Conservation (phyloP, 2,888 invertebrate species). For the Tridacna crocea region DNA sequence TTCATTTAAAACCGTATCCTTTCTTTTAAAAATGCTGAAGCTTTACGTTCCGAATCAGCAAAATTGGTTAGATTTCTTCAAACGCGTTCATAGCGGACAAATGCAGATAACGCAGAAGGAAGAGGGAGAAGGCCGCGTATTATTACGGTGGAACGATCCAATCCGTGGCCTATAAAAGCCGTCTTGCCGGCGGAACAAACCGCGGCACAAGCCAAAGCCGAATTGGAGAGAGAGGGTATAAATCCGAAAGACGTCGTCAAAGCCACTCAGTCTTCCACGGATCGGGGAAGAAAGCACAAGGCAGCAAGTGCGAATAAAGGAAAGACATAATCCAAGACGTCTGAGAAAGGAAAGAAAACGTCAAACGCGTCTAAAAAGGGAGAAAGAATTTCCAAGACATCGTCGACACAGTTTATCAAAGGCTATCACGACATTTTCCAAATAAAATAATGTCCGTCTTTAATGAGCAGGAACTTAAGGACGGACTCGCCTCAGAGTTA, state of each 20-base stretch:
- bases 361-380: not conserved
- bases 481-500: slow-evolving; percentile 39
- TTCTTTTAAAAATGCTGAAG: slow-evolving; percentile 33
- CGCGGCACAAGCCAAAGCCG: slow-evolving; percentile 33
- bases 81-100: slow-evolving; percentile 30
- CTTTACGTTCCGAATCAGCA: slow-evolving; percentile 51
- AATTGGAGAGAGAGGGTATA: slow-evolving; percentile 39
- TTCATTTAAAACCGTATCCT: slow-evolving; percentile 43
- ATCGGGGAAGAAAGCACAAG: slow-evolving; percentile 27
- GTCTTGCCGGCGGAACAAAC: slow-evolving; percentile 42
- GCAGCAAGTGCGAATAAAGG: not conserved
- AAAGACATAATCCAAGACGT: not conserved
- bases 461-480: slow-evolving; percentile 34
- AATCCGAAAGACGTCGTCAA: slow-evolving; percentile 24
- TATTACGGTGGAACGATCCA: slow-evolving; percentile 29
- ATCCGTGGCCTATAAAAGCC: slow-evolving; percentile 24
- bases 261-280: slow-evolving; percentile 22
- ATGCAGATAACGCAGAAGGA: slow-evolving; percentile 23
- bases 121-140: slow-evolving; percentile 14
- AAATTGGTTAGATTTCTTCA: slow-evolving; percentile 40
- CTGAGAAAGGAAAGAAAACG: slow-evolving; percentile 3
- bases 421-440: slow-evolving; percentile 25
- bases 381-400: too few species aligned
- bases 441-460: slow-evolving; percentile 38
- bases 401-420: not conserved